A percentile compares a stretch with the other conserved stretches of the same genome.
Conservation (phyloP, 2,888 invertebrate genomes). For the Cheilosia scutellata region DNA sequence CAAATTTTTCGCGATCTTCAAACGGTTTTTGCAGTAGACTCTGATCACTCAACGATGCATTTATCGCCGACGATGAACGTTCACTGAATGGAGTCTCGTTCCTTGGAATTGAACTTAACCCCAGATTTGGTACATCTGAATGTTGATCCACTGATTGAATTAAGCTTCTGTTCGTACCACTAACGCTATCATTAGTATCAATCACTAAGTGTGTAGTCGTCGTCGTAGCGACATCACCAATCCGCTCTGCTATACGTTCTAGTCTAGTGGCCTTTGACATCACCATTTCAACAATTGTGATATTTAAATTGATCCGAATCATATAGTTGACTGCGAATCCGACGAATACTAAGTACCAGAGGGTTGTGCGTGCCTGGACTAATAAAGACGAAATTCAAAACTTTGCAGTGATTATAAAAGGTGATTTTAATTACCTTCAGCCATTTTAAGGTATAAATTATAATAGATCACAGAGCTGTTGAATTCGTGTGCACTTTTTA, state of each 20-base stretch:
- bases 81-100: constrained; percentile 6
- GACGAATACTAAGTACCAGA: constrained; percentile 88
- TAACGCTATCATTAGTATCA: constrained; percentile 43
- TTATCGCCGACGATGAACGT: constrained; percentile 5
- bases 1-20: constrained; percentile 34
- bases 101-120: constrained; percentile 4
- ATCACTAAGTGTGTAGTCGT: constrained; percentile 20
- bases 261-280: constrained; percentile 77
- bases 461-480: constrained; percentile 4
- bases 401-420: neutral
- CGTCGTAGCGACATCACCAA: constrained; percentile 16
- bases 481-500: neutral
- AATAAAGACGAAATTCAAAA: constrained; percentile 26
- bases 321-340: constrained; percentile 89
- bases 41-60: constrained; percentile 12
- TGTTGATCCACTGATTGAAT: constrained; percentile 56
- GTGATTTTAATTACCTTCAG: constrained; percentile 41
- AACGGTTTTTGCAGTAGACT: neutral
- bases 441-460: constrained; percentile 31
- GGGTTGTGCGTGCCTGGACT: constrained; percentile 84
- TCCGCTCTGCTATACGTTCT: constrained; percentile 33
- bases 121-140: constrained; percentile 22
- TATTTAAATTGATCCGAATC: constrained; percentile 88
- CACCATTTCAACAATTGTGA: constrained; percentile 88
- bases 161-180: constrained; percentile 30